Percentiles rank a stretch among this genome's conserved stretches.
These are phyloP conservation scores for Aphelenchoides avenae DNA, from an alignment of 1,140 invertebrate species.

Conservation along the genomic window DNA sequence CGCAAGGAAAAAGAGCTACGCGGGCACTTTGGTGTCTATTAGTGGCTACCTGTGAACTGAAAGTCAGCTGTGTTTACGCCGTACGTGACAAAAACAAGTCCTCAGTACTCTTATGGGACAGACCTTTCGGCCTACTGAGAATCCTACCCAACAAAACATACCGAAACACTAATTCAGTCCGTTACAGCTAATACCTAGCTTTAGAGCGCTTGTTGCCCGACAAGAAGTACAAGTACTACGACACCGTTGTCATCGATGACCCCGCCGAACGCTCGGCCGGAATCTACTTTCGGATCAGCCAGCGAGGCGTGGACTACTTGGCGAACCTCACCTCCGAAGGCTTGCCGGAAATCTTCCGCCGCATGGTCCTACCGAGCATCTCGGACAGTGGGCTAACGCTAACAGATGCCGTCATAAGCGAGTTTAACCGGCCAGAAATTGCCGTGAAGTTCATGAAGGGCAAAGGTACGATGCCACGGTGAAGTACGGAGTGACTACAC, in stretches of 20 bases:
- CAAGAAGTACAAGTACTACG: conserved; percentile 9
- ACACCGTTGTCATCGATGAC: conserved; percentile 35
- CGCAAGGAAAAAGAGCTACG: too few relatives aligned
- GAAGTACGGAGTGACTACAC: conserved; percentile 2
- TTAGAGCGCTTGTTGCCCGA: background rate
- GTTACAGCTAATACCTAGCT: background rate
- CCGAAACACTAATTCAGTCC: too few relatives aligned
- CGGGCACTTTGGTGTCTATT: too few relatives aligned
- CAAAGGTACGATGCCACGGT: conserved; percentile 1
- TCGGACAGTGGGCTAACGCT: conserved; percentile 32
- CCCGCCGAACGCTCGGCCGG: conserved; percentile 38
- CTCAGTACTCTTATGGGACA: too few relatives aligned
- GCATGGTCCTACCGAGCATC: conserved; percentile 45
- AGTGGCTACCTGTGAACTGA: too few relatives aligned
- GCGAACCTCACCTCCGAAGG: conserved; percentile 37
- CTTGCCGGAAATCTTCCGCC: conserved; percentile 36
- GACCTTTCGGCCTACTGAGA: too few relatives aligned
- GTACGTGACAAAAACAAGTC: too few relatives aligned
- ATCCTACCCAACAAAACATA: too few relatives aligned
- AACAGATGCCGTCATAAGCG: conserved; percentile 40
- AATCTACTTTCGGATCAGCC: conserved; percentile 40
- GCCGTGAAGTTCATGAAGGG: conserved; percentile 33
- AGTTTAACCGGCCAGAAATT: conserved; percentile 32
- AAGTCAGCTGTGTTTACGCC: too few relatives aligned
- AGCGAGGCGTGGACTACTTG: conserved; percentile 37